Conservation (phyloP, 2,888 invertebrate genomes). For the Sarcophaga carnaria region DNA sequence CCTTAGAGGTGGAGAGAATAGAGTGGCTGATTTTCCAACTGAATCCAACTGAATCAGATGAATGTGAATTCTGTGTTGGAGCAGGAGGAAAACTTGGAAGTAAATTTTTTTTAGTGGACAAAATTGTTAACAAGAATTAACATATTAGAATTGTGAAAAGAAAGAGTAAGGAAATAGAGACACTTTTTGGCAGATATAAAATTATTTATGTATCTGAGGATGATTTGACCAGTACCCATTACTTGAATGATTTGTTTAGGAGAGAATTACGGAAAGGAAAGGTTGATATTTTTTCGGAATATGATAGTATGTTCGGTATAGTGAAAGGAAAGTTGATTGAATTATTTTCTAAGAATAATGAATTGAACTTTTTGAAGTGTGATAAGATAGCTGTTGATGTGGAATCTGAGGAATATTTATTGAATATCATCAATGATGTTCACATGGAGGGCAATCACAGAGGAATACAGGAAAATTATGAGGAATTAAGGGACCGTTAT, state of each 20-base stretch:
- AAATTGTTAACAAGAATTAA: slow-evolving; percentile 51
- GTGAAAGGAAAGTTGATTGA: too few relatives aligned
- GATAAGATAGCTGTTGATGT: not conserved
- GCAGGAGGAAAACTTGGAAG: not conserved
- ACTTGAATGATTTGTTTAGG: slow-evolving; percentile 51
- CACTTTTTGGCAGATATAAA: slow-evolving; percentile 53
- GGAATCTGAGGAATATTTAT: slow-evolving; percentile 9
- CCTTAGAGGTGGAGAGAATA: slow-evolving; percentile 52
- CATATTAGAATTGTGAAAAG: slow-evolving; percentile 44
- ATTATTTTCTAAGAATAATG: too few relatives aligned
- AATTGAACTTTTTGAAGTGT: slow-evolving; percentile 10
- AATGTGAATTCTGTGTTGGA: not conserved
- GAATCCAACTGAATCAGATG: slow-evolving; percentile 22
- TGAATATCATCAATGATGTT: not conserved
- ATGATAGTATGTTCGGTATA: not conserved
- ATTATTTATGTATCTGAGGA: slow-evolving; percentile 44
- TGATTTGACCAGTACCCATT: slow-evolving; percentile 42
- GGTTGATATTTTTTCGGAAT: slow-evolving; percentile 47
- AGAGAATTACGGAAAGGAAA: slow-evolving; percentile 44
- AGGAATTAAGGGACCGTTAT: not conserved
- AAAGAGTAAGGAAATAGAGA: slow-evolving; percentile 34
- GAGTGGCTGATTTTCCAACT: slow-evolving; percentile 50
- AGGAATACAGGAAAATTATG: slow-evolving; percentile 14
- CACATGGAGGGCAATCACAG: not conserved
- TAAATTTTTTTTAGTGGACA: too few relatives aligned